Conservation (phyloP, 35 echinoderm and acorn worm species). For the Strongylocentrotus purpuratus region DNA sequence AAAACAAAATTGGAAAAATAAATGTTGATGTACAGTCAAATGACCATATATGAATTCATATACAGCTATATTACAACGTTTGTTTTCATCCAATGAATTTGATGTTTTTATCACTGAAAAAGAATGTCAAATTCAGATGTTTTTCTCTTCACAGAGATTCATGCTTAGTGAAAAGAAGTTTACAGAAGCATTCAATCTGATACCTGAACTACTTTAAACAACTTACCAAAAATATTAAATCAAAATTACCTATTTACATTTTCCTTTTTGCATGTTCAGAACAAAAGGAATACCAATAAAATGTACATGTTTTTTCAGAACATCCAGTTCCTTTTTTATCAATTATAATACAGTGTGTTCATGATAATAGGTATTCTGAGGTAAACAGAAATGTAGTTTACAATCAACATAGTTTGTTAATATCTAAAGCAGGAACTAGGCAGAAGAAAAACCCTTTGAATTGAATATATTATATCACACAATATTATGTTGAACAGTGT, state of each 20-base stretch:
- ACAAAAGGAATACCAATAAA: neutral
- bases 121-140: neutral
- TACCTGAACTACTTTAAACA: neutral
- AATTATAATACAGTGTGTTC: neutral
- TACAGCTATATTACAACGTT: constrained; percentile 31
- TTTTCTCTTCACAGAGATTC: neutral
- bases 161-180: neutral
- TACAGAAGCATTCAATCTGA: neutral
- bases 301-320: neutral
- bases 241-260: neutral
- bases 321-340: neutral
- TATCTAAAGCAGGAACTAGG: neutral
- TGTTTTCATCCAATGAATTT: neutral
- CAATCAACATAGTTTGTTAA: neutral
- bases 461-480: neutral
- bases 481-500: neutral
- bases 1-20: neutral
- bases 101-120: too few species aligned
- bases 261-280: neutral
- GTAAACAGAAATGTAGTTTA: neutral
- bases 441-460: neutral
- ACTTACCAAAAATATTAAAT: neutral
- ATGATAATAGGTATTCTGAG: neutral
- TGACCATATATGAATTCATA: neutral
- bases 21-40: constrained; percentile 7